Percentiles rank a stretch among this genome's conserved stretches.
These are phyloP conservation scores for Blastobasis lacticolella DNA, from an alignment of 2,888 invertebrate genomes.

Conservation along the genomic window DNA sequence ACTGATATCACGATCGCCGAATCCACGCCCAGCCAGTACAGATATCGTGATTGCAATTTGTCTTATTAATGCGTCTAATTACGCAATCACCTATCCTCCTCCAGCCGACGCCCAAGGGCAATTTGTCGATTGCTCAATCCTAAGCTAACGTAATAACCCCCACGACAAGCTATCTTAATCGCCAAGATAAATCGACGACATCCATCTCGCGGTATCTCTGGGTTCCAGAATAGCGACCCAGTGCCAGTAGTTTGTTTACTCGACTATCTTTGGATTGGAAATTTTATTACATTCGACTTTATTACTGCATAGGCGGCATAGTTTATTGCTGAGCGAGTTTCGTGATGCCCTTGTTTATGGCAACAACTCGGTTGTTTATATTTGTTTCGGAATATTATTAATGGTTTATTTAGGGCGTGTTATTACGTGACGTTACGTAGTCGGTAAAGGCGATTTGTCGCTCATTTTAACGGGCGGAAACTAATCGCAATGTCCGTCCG, in stretches of 20 bases:
- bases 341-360: too few species aligned
- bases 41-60: background rate
- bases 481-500: too few species aligned
- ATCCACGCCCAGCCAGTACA: too few species aligned
- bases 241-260: background rate
- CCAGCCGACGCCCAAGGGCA: background rate
- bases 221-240: constrained; percentile 9
- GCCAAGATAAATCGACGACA: constrained; percentile 22
- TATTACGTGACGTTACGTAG: too few species aligned
- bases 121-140: constrained; percentile 8
- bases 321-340: background rate
- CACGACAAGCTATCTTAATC: constrained; percentile 12
- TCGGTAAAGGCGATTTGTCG: too few species aligned
- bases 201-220: constrained; percentile 17
- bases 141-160: constrained; percentile 10
- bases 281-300: constrained; percentile 4
- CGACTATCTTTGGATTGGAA: constrained; percentile 2
- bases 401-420: too few species aligned
- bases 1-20: too few species aligned
- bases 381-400: too few species aligned
- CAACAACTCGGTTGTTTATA: too few species aligned
- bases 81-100: background rate
- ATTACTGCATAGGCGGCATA: constrained; percentile 2
- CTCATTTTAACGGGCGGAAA: too few species aligned
- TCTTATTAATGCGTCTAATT: background rate